These are phyloP conservation scores for Galerucella calmariensis DNA, from an alignment of 2,888 invertebrate genomes.

Conservation along the genomic window DNA sequence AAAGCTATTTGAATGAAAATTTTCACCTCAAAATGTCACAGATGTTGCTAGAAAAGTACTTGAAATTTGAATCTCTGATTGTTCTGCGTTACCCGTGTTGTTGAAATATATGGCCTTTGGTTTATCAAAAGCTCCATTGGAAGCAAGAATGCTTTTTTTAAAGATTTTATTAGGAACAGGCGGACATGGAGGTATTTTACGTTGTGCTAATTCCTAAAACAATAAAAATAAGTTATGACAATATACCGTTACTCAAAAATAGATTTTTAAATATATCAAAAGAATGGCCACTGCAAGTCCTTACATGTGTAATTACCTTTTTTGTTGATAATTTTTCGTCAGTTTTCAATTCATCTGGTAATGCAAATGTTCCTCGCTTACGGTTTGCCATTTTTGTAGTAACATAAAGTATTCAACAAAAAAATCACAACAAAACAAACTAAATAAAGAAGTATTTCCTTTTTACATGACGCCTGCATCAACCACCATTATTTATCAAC, in stretches of 20 bases:
- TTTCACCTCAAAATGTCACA: background rate
- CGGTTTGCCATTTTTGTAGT: conserved; percentile 46
- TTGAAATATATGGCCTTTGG: conserved; percentile 48
- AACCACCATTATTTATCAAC: conserved; percentile 11
- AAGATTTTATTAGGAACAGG: conserved; percentile 47
- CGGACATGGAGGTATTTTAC: conserved; percentile 49
- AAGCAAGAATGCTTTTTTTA: conserved; percentile 44
- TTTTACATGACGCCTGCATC: conserved; percentile 41
- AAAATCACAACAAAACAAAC: conserved; percentile 40
- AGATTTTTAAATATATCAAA: conserved; percentile 6
- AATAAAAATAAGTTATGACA: conserved; percentile 16
- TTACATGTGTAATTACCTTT: conserved; percentile 45
- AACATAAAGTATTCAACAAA: conserved; percentile 33
- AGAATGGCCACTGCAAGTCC: conserved; percentile 14
- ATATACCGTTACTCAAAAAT: conserved; percentile 14
- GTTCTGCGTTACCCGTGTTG: conserved; percentile 42
- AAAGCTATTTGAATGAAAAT: background rate
- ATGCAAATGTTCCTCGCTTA: conserved; percentile 44
- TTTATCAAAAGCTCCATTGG: conserved; percentile 39
- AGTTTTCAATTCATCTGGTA: conserved; percentile 48
- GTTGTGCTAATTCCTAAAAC: conserved; percentile 48
- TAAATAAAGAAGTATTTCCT: conserved; percentile 35
- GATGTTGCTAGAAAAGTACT: no score
- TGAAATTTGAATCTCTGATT: no score
- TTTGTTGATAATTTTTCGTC: conserved; percentile 50